Conservation (phyloP, 2,797 vertebrate genomes). For the Pelochelys cantorii region DNA sequence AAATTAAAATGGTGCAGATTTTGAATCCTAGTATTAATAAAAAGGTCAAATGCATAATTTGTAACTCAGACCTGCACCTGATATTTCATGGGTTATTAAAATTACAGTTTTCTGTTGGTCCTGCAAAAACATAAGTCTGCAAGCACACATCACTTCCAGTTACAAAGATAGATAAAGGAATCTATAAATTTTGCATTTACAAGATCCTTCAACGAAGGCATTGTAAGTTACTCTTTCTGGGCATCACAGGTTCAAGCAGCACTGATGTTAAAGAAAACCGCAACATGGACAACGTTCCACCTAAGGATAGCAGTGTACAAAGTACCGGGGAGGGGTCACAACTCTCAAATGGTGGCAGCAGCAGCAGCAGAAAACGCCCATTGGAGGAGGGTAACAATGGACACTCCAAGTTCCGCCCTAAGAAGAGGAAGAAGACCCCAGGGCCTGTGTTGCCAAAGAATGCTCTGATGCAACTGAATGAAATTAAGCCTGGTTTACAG, state of each 20-base stretch:
- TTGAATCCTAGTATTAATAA: not conserved
- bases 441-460: constrained; percentile 97
- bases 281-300: constrained; percentile 93
- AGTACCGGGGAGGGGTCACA: constrained; percentile 86
- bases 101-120: not conserved
- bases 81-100: not conserved
- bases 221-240: constrained; percentile 99
- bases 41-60: not conserved
- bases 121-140: not conserved
- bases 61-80: not conserved
- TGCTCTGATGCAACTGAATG: constrained; percentile 97
- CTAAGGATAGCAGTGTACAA: constrained; percentile 84
- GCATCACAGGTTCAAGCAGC: constrained; percentile 99
- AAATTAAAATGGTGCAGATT: not conserved
- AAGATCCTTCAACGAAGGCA: constrained; percentile 99
- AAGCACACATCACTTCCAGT: constrained; percentile 97
- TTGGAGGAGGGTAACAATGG: constrained; percentile 96
- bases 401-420: constrained; percentile 92
- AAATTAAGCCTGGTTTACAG: constrained; percentile 95
- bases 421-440: constrained; percentile 94
- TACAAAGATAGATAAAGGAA: constrained; percentile 99
- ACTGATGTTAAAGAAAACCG: constrained; percentile 97
- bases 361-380: constrained; percentile 91
- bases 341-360: constrained; percentile 88
- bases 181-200: constrained; percentile 99